A percentile compares a stretch with the other conserved stretches of the same genome.
Conservation (phyloP, 2,113 vertebrate species). For the Poeciliopsis retropinna region DNA sequence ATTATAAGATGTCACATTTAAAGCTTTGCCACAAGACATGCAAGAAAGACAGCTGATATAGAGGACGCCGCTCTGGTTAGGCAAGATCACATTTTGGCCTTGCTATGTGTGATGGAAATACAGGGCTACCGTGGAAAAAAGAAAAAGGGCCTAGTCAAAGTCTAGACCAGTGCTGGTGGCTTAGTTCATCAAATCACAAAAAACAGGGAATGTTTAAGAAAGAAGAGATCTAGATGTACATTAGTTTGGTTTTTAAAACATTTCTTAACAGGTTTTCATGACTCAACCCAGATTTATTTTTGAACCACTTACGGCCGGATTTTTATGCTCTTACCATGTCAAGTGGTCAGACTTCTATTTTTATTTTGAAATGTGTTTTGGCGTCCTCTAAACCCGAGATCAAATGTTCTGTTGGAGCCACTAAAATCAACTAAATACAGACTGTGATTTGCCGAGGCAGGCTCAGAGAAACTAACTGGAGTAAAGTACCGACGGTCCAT, state of each 20-base stretch:
- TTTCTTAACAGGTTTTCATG: not conserved
- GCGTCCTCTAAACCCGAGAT: no score
- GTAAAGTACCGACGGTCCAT: slow-evolving; percentile 43
- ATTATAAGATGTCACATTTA: no score
- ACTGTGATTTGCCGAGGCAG: slow-evolving; percentile 24
- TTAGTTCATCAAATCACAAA: slow-evolving; percentile 3
- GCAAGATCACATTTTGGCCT: no score
- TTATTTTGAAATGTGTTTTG: no score
- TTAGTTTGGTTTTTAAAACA: not conserved
- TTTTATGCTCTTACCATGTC: no score
- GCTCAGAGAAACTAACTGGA: slow-evolving; percentile 58
- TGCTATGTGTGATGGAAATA: not conserved
- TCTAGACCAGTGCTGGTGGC: not conserved
- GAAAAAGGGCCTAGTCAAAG: no score
- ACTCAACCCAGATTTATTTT: not conserved
- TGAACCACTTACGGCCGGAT: no score
- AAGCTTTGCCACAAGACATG: not conserved
- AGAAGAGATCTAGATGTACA: not conserved
- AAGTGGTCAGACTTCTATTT: no score
- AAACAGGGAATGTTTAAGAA: not conserved
- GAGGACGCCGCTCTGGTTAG: no score
- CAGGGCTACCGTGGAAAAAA: no score
- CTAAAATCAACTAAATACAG: slow-evolving; percentile 27
- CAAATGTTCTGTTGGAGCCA: no score
- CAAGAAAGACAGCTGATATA: no score